Evolutionary conservation across 2,888 invertebrate genomes (phyloP), one percentile per base, ranked within the genome.

Genomic region (Mythimna albipuncta): DNA sequence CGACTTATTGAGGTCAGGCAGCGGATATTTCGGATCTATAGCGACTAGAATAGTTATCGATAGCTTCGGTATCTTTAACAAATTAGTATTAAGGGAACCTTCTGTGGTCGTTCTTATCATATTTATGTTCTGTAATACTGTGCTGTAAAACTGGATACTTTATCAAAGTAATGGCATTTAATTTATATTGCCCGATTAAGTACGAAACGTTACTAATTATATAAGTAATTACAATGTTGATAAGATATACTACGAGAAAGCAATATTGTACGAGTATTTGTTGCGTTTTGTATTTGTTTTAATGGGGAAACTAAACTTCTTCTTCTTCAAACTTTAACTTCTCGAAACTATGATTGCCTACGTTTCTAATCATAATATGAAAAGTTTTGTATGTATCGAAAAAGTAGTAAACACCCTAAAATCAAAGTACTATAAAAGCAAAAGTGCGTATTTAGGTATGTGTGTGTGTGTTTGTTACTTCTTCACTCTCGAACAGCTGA

Each of bases 121-220:
- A 70, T 73, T 79, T 66, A 76, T 75, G 67, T 50, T 59, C 59
- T 69, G 71, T 68, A 79, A 38, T 70, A 75, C 52, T 70, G 44
- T 68, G 59, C 69, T 68, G 67, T 82, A 82, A 81, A 82, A 79
- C 70, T 75, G 77, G 64, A 72, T 77, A 72, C 84, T 84, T 83
- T 82, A 82, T 77, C 76, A 66, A 76, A 66, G 72, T 62, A 75
- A 65, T 77, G 38, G 58, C 55, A 64, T 78, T 77, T 72, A 73
- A 77, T 83, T 79, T 78, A 79, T 78, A 80, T 80, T 81, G 64
- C 47, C 66, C 47, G 75, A 69, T 80, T 75, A 80, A 63, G 47
- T 78, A 67, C 68, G 70, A 64, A 81, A 81, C 64, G 73, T 65
- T 83, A 75, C 72, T 75, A 77, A 83, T 81, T 79, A 58, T 75